Percentiles rank a stretch among this genome's conserved stretches.
Evolutionary conservation across 2,113 vertebrate species (phyloP).

Genomic region (Bubalus kerabau): DNA sequence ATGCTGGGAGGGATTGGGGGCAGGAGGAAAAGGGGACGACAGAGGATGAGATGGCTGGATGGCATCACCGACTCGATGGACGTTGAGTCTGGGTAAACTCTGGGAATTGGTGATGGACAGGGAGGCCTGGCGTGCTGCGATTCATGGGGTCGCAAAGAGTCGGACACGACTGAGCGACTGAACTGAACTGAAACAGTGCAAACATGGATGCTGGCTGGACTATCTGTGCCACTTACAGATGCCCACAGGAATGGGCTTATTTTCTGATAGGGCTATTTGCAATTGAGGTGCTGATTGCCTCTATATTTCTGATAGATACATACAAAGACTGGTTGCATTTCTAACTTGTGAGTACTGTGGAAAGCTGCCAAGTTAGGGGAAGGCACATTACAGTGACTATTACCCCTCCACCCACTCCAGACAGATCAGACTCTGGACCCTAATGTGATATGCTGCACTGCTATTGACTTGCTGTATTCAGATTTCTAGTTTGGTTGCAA

Average conservation of each 20-base stretch:
- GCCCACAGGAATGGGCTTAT: background rate
- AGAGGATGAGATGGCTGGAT: too few species aligned
- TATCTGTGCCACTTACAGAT: background rate
- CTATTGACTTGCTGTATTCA: background rate
- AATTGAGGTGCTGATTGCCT: background rate
- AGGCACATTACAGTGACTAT: background rate
- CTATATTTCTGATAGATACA: background rate
- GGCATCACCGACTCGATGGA: too few species aligned
- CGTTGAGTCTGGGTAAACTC: too few species aligned
- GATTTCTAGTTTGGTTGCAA: background rate
- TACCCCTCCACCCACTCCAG: background rate
- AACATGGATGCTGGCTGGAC: background rate
- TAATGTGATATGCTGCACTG: background rate
- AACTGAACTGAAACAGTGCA: background rate
- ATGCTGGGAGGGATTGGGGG: too few species aligned
- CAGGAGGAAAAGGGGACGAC: too few species aligned
- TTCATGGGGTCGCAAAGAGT: too few species aligned
- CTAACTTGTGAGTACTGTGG: background rate
- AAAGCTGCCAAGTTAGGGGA: background rate
- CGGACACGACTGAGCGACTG: too few species aligned
- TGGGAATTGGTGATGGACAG: too few species aligned
- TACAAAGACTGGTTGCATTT: background rate
- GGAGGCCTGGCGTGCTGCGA: too few species aligned
- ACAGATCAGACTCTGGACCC: background rate
- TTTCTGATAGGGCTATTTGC: background rate